Evolutionary conservation across 2,888 invertebrate genomes (phyloP).

Genomic region (Ceramica pisi): DNA sequence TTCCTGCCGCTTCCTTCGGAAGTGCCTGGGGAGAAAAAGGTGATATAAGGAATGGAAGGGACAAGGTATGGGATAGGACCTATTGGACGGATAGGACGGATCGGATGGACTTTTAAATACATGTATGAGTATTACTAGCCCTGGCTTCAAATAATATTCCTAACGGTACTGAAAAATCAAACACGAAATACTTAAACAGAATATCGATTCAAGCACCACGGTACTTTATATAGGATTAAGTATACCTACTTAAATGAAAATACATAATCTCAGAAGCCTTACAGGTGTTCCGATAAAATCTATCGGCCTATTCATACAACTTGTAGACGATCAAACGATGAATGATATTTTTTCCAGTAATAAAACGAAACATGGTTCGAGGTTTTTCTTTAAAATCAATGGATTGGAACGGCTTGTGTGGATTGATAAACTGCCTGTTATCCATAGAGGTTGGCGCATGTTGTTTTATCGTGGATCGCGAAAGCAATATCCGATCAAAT

Average conservation of each 20-base stretch:
- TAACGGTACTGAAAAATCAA: neutral
- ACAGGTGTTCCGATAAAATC: conserved; percentile 40
- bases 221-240: conserved; percentile 18
- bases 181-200: neutral
- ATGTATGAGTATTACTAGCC: neutral
- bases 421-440: conserved; percentile 2
- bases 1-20: conserved; percentile 39
- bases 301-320: conserved; percentile 17
- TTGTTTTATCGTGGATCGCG: neutral
- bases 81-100: neutral
- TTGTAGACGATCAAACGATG: conserved; percentile 19
- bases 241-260: conserved; percentile 30
- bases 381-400: conserved; percentile 19
- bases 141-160: neutral
- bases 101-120: neutral
- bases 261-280: conserved; percentile 50
- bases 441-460: neutral
- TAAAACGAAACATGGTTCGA: neutral
- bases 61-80: conserved; percentile 28
- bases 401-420: neutral
- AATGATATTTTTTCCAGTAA: conserved; percentile 20
- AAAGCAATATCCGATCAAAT: neutral
- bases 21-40: conserved; percentile 69
- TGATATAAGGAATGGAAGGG: conserved; percentile 51
- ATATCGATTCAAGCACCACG: conserved; percentile 19